Evolutionary conservation across 2,797 vertebrate species (phyloP), one percentile per base, ranked within the genome.

Genomic region (Micrastur ruficollis): DNA sequence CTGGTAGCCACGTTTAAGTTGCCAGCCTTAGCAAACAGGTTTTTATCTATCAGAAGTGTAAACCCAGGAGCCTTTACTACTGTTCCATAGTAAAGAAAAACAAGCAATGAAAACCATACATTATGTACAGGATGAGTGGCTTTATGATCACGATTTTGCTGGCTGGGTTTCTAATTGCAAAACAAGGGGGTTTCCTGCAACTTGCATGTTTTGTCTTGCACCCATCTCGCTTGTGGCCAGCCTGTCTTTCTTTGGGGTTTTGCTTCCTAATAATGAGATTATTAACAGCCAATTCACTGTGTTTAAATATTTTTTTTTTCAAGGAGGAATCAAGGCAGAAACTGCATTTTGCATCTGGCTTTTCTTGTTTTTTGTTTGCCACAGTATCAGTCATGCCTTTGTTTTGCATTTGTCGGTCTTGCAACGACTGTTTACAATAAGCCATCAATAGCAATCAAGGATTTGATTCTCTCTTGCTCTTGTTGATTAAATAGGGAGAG

Each of bases 161-260:
- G 63, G 49, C 68, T 85, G 61, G 29, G 49, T 90, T 93, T 96
- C 84, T 91, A 73, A 62, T 53, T 93, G 84, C 91, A 93, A 96
- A 96, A 93, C 72, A 74, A 74, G 89, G 79, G 89, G 92, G 31
- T 87, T 95, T 95, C 92, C 91, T 92, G 53, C 52, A 94, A 40
- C 56, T 78, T 71, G 32, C 93, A 21, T 53, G 81, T 72, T 87
- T 4, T 23, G 29, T 82, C 91, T 83, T 81, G 63, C 11, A 53
- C 23, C 29, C 40, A 65, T 68, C 63, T 94, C 2, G 2, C 49
- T 80, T 6, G 4, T 74, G 67, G 52, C 44, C 59, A 85, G 42
- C 10, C 53, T 75, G 38, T 25, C 44, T 83, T 85, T 71, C 46
- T 46, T 12, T 80, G 44, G 36, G 25, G 34, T 59, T 89, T 93